Percentiles rank a stretch among this genome's conserved stretches.
Conservation (phyloP, 2,113 vertebrate genomes). For the Syngnathoides biaculeatus region DNA sequence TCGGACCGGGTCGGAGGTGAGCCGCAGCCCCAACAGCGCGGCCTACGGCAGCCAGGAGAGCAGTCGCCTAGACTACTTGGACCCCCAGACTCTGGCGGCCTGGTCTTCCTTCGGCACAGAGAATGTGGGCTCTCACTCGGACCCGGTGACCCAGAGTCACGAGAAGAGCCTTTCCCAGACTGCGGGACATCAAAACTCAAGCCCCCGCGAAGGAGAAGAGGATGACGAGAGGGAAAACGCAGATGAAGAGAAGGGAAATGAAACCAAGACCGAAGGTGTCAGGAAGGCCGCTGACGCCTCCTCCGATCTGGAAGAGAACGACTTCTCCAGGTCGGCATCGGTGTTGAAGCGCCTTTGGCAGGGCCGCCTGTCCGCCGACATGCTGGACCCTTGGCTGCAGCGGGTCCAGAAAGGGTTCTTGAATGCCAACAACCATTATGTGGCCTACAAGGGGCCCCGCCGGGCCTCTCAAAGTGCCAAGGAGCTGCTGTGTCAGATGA, state of each 20-base stretch:
- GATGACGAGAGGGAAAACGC: conserved; percentile 47
- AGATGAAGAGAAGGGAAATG: conserved; percentile 36
- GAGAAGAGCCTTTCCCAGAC: conserved; percentile 53
- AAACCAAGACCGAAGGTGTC: conserved; percentile 39
- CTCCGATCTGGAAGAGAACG: conserved; percentile 76
- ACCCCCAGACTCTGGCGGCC: conserved; percentile 67
- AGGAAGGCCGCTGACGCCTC: conserved; percentile 35
- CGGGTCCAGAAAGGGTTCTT: conserved; percentile 89
- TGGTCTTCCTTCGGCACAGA: conserved; percentile 73
- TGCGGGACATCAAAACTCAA: conserved; percentile 35
- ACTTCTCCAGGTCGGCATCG: conserved; percentile 81
- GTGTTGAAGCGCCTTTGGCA: conserved; percentile 86
- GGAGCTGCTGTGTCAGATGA: conserved; percentile 85
- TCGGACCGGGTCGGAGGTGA: conserved; percentile 14
- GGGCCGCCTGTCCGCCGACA: conserved; percentile 80
- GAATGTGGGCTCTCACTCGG: conserved; percentile 60
- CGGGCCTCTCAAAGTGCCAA: conserved; percentile 55
- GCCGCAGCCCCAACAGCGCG: conserved; percentile 39
- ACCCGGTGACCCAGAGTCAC: conserved; percentile 48
- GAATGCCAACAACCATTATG: conserved; percentile 86
- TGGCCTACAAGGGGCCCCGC: conserved; percentile 78
- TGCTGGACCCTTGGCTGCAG: conserved; percentile 89
- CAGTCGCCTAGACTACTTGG: conserved; percentile 54
- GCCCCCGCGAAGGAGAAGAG: conserved; percentile 16
- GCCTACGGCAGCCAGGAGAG: conserved; percentile 51